Base-by-base conservation (phyloP, 1,140 invertebrate species). In the Drosophila repletoides region DNA sequence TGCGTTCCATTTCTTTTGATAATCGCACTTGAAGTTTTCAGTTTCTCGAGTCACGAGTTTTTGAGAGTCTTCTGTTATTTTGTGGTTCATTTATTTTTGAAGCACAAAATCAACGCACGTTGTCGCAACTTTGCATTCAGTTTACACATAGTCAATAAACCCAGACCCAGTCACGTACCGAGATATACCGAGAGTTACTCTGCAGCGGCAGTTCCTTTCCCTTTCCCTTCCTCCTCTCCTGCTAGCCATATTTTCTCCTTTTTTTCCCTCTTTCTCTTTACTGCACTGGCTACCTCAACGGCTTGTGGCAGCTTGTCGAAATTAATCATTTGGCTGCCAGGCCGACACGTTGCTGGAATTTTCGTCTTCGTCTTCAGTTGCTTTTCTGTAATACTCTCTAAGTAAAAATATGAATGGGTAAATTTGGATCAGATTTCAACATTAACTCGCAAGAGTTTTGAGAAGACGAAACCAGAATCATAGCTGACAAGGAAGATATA, bases 311-410 rank as follows among this genome's bases (percentile, higher is more conserved):
- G 79, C 79, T 79, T 84, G 79, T 79, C 72, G 74, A 84, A 86
- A 84, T 84, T 84, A 84, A 86, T 84, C 79, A 84, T 84, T 84
- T 79, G 61, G 80, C 74, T 86, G 80, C 65, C 79, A 84, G 64
- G 61, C 48, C 70, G 52, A 61, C 48, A 45, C 36, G 60, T 41
- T 49, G 63, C 40, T 46, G 31, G 14, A n/a, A n/a, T n/a, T 15
- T 24, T 26, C 19, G 22, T 48, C 33, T 31, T 14, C 17, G 22
- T 63, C 9, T n/a, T n/a, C n/a, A n/a, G 19, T 36, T 38, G 24
- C 15, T 55, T 38, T 28, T 24, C 4, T 51, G 21, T 26, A 5
- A 48, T 65, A 58, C 53, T 43, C 43, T 33, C 3, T 41, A 24
- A 38, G 5, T 3, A 2, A 0, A 14, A 9, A 4, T 15, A 15